Evolutionary conservation across 2,797 vertebrate genomes (phyloP).

Genomic region (Sebastes taczanowskii): DNA sequence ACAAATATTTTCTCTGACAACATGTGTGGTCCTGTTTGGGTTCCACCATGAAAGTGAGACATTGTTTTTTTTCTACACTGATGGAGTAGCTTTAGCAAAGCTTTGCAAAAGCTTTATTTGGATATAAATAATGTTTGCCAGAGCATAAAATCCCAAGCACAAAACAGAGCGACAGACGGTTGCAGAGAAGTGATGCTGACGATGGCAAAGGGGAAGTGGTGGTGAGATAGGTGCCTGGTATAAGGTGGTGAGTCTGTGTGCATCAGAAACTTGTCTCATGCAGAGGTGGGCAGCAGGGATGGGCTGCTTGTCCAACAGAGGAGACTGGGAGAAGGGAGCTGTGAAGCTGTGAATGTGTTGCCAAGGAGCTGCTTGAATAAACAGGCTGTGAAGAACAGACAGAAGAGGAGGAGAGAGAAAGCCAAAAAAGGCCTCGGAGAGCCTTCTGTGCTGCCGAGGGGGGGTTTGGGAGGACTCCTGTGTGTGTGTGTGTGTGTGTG

Average conservation of each 20-base stretch:
- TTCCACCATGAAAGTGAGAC: not conserved
- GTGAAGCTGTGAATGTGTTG: slow-evolving; percentile 42
- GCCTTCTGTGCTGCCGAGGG: slow-evolving; percentile 20
- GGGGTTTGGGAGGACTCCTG: no score
- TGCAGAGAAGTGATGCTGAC: not conserved
- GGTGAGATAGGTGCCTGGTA: not conserved
- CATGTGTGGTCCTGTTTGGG: not conserved
- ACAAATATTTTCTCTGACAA: not conserved
- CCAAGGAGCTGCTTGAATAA: slow-evolving; percentile 57
- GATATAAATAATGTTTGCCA: not conserved
- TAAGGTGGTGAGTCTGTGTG: not conserved
- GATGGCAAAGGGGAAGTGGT: not conserved
- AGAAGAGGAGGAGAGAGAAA: slow-evolving; percentile 23
- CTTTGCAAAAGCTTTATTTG: not conserved
- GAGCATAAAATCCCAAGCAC: not conserved
- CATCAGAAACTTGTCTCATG: slow-evolving; percentile 36
- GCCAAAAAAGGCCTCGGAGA: slow-evolving; percentile 47
- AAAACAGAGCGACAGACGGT: not conserved
- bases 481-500: no score
- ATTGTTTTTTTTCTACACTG: not conserved
- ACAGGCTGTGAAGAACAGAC: slow-evolving; percentile 53
- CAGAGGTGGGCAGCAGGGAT: slow-evolving; percentile 42
- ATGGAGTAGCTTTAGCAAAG: not conserved
- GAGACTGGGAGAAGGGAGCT: slow-evolving; percentile 23
- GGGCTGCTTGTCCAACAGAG: slow-evolving; percentile 37